A percentile compares a stretch with the other conserved stretches of the same genome.
Conservation (phyloP, 2,797 vertebrate species). For the Scolopax rusticola region DNA sequence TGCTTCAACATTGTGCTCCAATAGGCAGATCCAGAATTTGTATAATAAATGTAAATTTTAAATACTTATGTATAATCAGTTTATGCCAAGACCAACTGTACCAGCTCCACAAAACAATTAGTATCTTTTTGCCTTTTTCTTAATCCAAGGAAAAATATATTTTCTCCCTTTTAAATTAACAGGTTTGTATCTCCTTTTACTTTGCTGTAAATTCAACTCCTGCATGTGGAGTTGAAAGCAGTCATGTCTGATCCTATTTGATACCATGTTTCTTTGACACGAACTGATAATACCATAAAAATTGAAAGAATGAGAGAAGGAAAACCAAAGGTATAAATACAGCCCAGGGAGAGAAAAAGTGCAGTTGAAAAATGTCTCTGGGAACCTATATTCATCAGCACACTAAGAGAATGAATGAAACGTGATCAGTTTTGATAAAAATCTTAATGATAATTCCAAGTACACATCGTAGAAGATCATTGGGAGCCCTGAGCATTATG, state of each 20-base stretch:
- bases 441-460: constrained; percentile 8
- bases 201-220: not conserved
- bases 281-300: not conserved
- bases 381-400: not conserved
- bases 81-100: not conserved
- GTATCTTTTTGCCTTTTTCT: not conserved
- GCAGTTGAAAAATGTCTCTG: not conserved
- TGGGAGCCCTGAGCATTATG: not conserved
- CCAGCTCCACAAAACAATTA: not conserved
- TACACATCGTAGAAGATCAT: not conserved
- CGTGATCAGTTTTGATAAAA: not conserved
- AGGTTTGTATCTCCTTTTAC: not conserved
- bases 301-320: not conserved
- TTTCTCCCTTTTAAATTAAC: constrained; percentile 11
- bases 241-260: not conserved
- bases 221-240: not conserved
- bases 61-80: not conserved
- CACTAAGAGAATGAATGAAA: not conserved
- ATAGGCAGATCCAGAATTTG: not conserved
- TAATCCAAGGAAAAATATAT: not conserved
- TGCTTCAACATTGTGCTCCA: not conserved
- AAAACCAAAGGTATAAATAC: not conserved
- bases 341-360: not conserved
- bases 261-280: not conserved
- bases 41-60: not conserved